Conservation (phyloP, 2,797 vertebrate genomes). For the Sebastes ruberrimus region DNA sequence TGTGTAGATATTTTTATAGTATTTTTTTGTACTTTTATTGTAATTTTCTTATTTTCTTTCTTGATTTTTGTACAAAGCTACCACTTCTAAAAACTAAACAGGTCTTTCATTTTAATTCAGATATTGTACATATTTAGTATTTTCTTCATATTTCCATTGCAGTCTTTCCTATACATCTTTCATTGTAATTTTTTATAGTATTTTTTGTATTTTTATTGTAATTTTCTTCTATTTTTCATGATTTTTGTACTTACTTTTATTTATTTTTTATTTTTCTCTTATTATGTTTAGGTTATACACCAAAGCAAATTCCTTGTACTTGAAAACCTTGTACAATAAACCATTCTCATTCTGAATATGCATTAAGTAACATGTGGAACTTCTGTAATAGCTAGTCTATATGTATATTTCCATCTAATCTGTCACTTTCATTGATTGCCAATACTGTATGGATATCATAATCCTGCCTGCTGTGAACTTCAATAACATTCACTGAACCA, state of each 20-base stretch:
- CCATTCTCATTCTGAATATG: too few species aligned
- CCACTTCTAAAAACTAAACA: too few species aligned
- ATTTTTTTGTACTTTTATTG: neutral
- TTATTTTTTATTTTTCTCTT: too few species aligned
- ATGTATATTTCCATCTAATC: neutral
- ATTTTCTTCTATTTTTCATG: too few species aligned
- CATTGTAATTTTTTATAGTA: too few species aligned
- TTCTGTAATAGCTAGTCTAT: neutral
- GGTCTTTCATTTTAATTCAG: neutral
- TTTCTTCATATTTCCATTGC: neutral
- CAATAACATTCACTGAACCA: neutral
- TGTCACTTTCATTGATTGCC: neutral
- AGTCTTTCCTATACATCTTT: neutral
- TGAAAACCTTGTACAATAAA: neutral
- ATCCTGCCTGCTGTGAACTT: neutral
- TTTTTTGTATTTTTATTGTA: too few species aligned
- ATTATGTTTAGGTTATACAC: neutral
- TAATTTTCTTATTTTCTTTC: neutral
- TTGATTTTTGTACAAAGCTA: too few species aligned
- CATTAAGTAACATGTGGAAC: neutral
- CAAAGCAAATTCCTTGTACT: neutral
- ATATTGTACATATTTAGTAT: neutral
- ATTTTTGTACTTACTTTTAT: too few species aligned
- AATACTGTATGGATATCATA: neutral
- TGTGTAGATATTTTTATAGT: neutral